phyloP scores from a whole-genome alignment of 92 coral and sea anemone species.

The Palythoa heliodiscus region DNA sequence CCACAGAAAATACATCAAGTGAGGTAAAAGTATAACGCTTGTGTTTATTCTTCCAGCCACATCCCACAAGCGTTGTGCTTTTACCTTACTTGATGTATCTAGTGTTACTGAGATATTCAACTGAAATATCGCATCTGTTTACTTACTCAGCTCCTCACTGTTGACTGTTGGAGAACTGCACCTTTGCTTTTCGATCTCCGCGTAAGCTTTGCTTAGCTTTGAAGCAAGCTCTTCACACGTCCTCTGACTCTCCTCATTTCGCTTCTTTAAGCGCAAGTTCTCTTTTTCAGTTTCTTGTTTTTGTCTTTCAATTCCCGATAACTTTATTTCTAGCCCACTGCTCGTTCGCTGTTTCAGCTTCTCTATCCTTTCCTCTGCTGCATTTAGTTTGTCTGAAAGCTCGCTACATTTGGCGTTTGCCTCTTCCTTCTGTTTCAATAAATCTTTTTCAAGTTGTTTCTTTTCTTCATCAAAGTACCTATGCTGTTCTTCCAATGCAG shows the following conservation, averaged over 20 bases:
- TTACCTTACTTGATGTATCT: too few species aligned
- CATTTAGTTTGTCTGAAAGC: slow-evolving; percentile 36
- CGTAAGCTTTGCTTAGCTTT: slow-evolving; percentile 73
- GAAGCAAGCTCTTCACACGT: slow-evolving; percentile 85
- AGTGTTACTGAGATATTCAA: too few species aligned
- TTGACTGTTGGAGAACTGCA: background rate
- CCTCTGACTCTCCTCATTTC: slow-evolving; percentile 71
- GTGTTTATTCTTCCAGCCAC: too few species aligned
- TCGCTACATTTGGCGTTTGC: slow-evolving; percentile 48
- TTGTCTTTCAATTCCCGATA: slow-evolving; percentile 52
- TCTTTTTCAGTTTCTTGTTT: slow-evolving; percentile 62
- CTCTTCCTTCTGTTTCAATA: slow-evolving; percentile 36
- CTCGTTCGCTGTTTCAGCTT: slow-evolving; percentile 17
- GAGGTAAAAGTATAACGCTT: too few species aligned
- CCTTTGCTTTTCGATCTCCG: slow-evolving; percentile 65
- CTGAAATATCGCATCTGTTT: background rate
- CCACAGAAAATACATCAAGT: too few species aligned
- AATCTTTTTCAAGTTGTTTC: slow-evolving; percentile 46
- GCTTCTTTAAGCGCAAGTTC: slow-evolving; percentile 57
- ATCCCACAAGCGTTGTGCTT: too few species aligned
- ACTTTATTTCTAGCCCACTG: slow-evolving; percentile 55
- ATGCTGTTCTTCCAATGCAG: slow-evolving; percentile 65
- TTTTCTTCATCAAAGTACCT: slow-evolving; percentile 54
- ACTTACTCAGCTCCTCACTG: slow-evolving; percentile 44
- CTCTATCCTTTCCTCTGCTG: slow-evolving; percentile 45